Evolutionary conservation across 2,888 invertebrate species (phyloP), one percentile per base, ranked within the genome.

Genomic region (Osedax frankpressi): DNA sequence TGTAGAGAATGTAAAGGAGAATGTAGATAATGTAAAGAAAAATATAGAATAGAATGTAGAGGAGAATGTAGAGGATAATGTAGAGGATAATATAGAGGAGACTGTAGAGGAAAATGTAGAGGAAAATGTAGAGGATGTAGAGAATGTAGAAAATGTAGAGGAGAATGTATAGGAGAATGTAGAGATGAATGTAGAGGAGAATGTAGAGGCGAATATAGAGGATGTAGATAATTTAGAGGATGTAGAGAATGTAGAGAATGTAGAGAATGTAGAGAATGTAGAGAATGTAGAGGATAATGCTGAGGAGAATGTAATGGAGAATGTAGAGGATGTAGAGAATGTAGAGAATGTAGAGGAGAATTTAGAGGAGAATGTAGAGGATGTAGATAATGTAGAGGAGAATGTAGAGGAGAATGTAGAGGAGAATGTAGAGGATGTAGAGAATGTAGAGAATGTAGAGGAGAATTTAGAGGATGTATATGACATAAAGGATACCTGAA

Each of bases 311-410:
- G n/a, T n/a, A n/a, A n/a, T n/a, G n/a, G n/a, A n/a, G n/a, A n/a
- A 44, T 44, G 19, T 44, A 44, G 44, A 19, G 44, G 44, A 44
- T 6, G 44, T 19, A 11, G 44, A 19, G 44, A 44, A 44, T 6
- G 44, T 6, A 19, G 44, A 44, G 19, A 65, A n/a, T 6, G 65
- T 3, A 11, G 24, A 25, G 26, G 65, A 65, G 11, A 65, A 14
- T 14, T 24, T 11, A 75, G 2, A 73, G 74, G 11, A 28, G 27
- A 3, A 68, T 68, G n/a, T 77, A 74, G 67, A 27, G 44, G 44
- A 19, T 6, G 19, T 6, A 19, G 19, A 19, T 19, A 11, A 44
- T 44, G 19, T 44, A 44, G 44, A 44, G 44, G 44, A 19, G 6
- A 44, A 44, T 6, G 11, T 44, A 44, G 44, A 19, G 44, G 44